Evolutionary conservation across 2,113 vertebrate genomes (phyloP), one percentile per base, ranked within the genome.

Genomic region (Patagioenas fasciata): DNA sequence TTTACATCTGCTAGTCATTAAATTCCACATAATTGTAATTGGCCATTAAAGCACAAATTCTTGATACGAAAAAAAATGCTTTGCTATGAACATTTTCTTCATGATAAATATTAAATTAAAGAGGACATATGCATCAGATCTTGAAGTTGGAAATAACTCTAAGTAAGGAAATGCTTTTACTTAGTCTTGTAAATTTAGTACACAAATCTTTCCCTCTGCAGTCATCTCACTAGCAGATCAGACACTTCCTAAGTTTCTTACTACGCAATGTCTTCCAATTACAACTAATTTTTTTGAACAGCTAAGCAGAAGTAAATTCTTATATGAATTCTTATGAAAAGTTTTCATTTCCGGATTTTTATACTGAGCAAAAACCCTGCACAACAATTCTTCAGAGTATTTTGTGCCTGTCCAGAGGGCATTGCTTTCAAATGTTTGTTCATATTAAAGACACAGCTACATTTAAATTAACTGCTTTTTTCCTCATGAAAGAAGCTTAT

Each of bases 1-100:
- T 89, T 83, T 54, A 57, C 75, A 88, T 92, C 80, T 92, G 72
- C 60, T 83, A 88, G 67, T 80, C 67, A 66, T 86, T 93, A 93
- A 88, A 92, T 81, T 86, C 8, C 48, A 80, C 32, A 54, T 80
- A 93, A 86, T 34, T 86, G 64, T 67, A 86, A 86, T 14, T 69
- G 58, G 50, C 31, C 36, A 77, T 69, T 72, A 91, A 90, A 85
- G 18, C 24, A 85, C n/a, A 91, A 80, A 74, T 66, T 83, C 64
- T 57, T 85, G 32, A 23, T 80, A 70, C n/a, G 21, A 70, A 69
- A 69, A 81, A 51, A 69, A 83, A 81, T 17, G 34, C 19, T 78
- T 74, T 83, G 47, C 47, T 86, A 80, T 34, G 17, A 90, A 72
- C 65, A 60, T 64, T 93, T 92, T 93, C 75, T 83, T 86, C 23